Evolutionary conservation across 2,888 invertebrate genomes (phyloP).

Genomic region (Cenopis cana): DNA sequence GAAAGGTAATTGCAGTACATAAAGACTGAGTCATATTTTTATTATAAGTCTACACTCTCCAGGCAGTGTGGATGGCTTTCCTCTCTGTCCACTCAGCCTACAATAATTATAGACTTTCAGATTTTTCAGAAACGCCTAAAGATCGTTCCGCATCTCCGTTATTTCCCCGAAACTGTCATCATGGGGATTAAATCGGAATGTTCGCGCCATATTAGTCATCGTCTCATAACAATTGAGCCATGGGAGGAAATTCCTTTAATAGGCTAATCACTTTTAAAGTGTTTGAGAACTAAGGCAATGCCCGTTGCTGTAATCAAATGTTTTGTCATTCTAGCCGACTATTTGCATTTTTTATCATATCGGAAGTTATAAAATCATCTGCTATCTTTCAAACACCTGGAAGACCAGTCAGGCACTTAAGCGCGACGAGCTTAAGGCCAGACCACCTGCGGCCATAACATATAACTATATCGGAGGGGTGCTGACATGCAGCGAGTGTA

Average conservation of each 20-base stretch:
- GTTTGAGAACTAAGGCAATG: background rate
- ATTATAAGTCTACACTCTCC: constrained; percentile 4
- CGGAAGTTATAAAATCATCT: background rate
- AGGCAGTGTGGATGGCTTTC: background rate
- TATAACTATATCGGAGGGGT: too few relatives aligned
- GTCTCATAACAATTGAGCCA: background rate
- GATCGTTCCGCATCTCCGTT: background rate
- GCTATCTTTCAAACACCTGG: background rate
- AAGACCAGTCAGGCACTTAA: background rate
- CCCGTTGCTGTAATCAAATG: background rate
- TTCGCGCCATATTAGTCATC: constrained; percentile 24
- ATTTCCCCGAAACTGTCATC: constrained; percentile 12
- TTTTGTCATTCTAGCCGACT: background rate
- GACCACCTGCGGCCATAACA: too few relatives aligned
- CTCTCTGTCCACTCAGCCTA: background rate
- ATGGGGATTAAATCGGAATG: constrained; percentile 26
- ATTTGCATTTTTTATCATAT: background rate
- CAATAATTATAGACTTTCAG: too few relatives aligned
- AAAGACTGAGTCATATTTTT: constrained; percentile 19
- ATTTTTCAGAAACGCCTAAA: background rate
- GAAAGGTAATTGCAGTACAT: constrained; percentile 41
- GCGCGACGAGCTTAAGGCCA: too few relatives aligned
- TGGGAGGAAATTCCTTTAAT: constrained; percentile 14
- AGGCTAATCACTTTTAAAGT: constrained; percentile 4
- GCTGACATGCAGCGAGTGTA: too few relatives aligned